Evolutionary conservation across 92 coral and sea anemone species (phyloP), one percentile per base, ranked within the genome.

Genomic region (Porites divaricata): DNA sequence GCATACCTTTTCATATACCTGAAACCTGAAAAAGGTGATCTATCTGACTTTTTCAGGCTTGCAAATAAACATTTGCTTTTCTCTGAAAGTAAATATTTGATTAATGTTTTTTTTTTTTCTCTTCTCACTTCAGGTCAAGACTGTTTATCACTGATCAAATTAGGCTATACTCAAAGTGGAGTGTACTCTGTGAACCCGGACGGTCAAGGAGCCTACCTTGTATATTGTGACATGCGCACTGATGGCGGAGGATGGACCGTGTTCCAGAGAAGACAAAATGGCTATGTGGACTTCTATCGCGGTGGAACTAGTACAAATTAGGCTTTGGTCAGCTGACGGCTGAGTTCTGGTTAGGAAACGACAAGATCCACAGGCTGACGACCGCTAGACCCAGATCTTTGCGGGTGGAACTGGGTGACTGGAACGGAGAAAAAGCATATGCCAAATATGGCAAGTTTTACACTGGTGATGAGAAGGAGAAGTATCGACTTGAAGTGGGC

Each of bases 251-350:
- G 88, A 16, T 86, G 89, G 89, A 86, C 89, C 9, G 87, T 88
- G 54, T 88, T 88, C 72, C 91, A 88, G 72, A 81, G 91, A 88
- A 88, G 91, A 76, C 86, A 88, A 14, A 86, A 87, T 80, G 92
- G 92, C 54, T 81, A 71, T 11, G 80, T 79, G 20, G 85, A 86
- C 79, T 87, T 78, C 77, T 76, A 80, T 67, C 81, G 76, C 12
- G 61, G 58, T 79, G 92, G 92, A 14, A 78, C 21, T 19, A 79
- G 2, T 89, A 89, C 83, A 89, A 86, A 65, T 64, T 75, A 28
- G 89, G 89, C 70, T 84, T 89, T 84, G 92, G 92, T 48, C 85
- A 78, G 64, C 74, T 85, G 89, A 66, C 22, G 35, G 85, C 68
- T n/a, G 89, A 89, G 88, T 74, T 69, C 73, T 89, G 92, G 92